A percentile compares a stretch with the other conserved stretches of the same genome.
These are phyloP conservation scores for Notocelia uddmanniana DNA, from an alignment of 2,888 invertebrate species.

Conservation along the genomic window DNA sequence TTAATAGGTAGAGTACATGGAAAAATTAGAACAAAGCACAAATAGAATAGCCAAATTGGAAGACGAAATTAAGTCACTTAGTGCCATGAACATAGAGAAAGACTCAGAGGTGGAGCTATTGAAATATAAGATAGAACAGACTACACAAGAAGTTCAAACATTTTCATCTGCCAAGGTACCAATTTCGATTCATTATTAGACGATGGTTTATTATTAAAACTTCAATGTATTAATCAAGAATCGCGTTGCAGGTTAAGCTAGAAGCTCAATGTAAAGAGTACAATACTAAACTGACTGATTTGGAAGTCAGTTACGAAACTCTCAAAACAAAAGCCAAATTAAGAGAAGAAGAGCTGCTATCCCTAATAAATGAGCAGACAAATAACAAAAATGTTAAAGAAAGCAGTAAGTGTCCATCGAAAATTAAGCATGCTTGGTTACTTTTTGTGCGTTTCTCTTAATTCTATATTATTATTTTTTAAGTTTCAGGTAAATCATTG, in stretches of 20 bases:
- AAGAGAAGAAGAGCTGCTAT: conserved; percentile 84
- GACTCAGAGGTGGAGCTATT: conserved; percentile 65
- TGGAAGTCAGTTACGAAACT: conserved; percentile 83
- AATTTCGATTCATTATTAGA: not conserved
- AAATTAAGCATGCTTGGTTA: not conserved
- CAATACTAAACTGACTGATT: conserved; percentile 71
- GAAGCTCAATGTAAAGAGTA: conserved; percentile 63
- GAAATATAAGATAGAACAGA: conserved; percentile 59
- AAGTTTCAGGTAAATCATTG: conserved; percentile 57
- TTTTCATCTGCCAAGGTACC: conserved; percentile 57
- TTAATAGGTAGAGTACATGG: conserved; percentile 74
- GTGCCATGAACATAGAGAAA: conserved; percentile 60
- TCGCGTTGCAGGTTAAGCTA: conserved; percentile 61
- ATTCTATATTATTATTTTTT: conserved; percentile 44
- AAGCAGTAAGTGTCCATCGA: conserved; percentile 58
- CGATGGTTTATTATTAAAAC: not conserved
- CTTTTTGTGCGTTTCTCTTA: conserved; percentile 2
- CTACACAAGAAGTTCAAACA: conserved; percentile 59
- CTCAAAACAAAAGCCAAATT: conserved; percentile 79
- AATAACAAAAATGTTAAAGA: conserved; percentile 55
- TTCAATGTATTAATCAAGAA: conserved; percentile 1
- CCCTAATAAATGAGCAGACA: conserved; percentile 72
- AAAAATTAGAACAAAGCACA: conserved; percentile 73
- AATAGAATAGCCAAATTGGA: conserved; percentile 62
- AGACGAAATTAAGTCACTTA: conserved; percentile 65